Base-by-base conservation (phyloP, 1,140 invertebrate species). In the Scaptomyza montana region DNA sequence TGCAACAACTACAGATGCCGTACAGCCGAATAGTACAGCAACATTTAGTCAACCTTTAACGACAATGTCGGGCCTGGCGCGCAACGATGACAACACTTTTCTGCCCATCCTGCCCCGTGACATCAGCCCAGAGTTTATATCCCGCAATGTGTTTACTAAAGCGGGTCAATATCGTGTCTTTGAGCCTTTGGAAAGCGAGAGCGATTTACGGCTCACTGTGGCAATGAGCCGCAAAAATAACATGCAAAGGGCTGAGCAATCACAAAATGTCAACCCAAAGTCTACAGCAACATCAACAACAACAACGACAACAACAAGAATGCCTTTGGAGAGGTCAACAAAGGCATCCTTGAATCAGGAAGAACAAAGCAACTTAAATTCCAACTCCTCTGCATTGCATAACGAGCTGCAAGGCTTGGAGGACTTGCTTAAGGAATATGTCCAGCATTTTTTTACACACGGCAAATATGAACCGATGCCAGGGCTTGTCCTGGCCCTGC, bases 61-160 rank as follows among this genome's bases (percentile, higher is more conserved):
- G n/a, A 89, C 80, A 19, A 74, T 89, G 85, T 53, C 53, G 9
- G 84, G 84, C 0, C 49, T 54, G 47, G 80, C 85, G 12, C 73
- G 74, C 13, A 78, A 75, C 36, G 82, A 91, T 41, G 84, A 82
- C 71, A 74, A 87, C 60, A 89, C 71, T 6, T 91, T 91, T 30
- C 78, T 74, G 2, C 90, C 90, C 13, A 91, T 91, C 46, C 63
- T 91, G 9, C 90, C 87, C 25, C 80, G 74, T 16, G 80, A 91
- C 65, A 78, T 89, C 21, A 90, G 81, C 54, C 84, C 87, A 0
- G 90, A 91, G 70, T 76, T 80, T n/a, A 90, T 91, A 13, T 89
- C 90, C 12, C 78, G 85, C n/a, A 91, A 91, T 55, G 90, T 91
- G 2, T 91, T 91, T 53, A 91, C 90, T 9, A 86, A 90, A 54